A percentile compares a stretch with the other conserved stretches of the same genome.
Evolutionary conservation across 2,113 vertebrate genomes (phyloP).

Genomic region (Osmerus eperlanus): DNA sequence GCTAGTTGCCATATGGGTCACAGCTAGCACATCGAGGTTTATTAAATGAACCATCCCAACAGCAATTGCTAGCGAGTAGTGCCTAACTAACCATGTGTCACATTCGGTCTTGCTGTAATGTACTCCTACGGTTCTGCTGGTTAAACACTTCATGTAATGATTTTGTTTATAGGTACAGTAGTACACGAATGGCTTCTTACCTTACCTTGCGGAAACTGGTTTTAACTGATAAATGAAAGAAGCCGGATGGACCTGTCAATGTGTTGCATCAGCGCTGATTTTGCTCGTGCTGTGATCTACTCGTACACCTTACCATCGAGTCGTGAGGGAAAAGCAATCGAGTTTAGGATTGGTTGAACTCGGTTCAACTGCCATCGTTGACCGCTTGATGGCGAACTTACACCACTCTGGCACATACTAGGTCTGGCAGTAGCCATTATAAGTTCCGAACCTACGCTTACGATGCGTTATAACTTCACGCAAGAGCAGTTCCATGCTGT

Average conservation of each 20-base stretch:
- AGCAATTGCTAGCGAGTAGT: neutral
- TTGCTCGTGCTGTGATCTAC: constrained; percentile 36
- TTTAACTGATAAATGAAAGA: neutral
- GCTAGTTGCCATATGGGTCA: neutral
- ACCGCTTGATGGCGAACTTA: too few species aligned
- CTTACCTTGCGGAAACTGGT: constrained; percentile 25
- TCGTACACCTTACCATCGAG: neutral
- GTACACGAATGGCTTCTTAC: too few species aligned
- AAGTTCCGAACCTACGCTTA: too few species aligned
- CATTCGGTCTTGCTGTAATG: too few species aligned
- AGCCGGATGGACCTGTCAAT: constrained; percentile 33
- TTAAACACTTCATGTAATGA: too few species aligned
- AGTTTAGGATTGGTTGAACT: constrained; percentile 8
- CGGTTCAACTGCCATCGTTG: too few species aligned
- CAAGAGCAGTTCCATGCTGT: too few species aligned
- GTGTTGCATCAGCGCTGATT: constrained; percentile 70
- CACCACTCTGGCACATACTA: too few species aligned
- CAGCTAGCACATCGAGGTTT: neutral
- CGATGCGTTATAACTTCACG: too few species aligned
- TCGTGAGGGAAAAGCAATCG: constrained; percentile 42
- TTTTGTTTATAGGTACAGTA: too few species aligned
- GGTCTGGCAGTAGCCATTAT: too few species aligned
- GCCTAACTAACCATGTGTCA: neutral
- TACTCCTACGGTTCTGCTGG: too few species aligned
- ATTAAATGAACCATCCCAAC: constrained; percentile 8